These are phyloP conservation scores for Egretta garzetta DNA, from an alignment of 2,113 vertebrate species.

Conservation along the genomic window DNA sequence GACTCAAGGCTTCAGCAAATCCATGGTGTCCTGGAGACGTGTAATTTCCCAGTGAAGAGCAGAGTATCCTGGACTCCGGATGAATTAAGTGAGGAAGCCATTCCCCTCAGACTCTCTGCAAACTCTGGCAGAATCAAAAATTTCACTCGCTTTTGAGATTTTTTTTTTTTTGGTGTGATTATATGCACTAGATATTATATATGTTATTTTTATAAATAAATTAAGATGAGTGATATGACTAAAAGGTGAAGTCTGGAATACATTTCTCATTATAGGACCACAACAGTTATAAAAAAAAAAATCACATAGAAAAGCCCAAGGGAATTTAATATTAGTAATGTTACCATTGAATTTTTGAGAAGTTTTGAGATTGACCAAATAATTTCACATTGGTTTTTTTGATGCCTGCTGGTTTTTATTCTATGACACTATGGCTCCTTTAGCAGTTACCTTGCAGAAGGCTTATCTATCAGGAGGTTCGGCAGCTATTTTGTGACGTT, in stretches of 20 bases:
- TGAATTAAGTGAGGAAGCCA: neutral
- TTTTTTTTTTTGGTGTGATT: neutral
- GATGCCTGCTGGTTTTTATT: neutral
- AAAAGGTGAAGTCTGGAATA: neutral
- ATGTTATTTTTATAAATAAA: neutral
- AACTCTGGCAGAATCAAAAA: neutral
- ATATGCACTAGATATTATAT: neutral
- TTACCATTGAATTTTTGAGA: neutral
- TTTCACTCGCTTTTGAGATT: neutral
- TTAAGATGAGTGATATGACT: neutral
- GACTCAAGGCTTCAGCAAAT: neutral
- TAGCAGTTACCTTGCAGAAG: neutral
- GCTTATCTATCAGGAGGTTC: neutral
- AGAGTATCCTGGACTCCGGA: neutral
- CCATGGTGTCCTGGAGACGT: neutral
- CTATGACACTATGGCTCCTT: neutral
- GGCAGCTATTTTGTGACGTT: neutral
- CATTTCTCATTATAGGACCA: neutral
- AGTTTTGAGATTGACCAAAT: neutral
- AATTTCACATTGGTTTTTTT: neutral
- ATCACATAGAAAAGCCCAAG: neutral
- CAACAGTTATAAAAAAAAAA: neutral
- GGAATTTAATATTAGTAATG: neutral
- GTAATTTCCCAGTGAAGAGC: neutral
- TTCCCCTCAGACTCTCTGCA: neutral